Evolutionary conservation across 2,888 invertebrate species (phyloP).

Genomic region (Synanthedon formicaeformis): DNA sequence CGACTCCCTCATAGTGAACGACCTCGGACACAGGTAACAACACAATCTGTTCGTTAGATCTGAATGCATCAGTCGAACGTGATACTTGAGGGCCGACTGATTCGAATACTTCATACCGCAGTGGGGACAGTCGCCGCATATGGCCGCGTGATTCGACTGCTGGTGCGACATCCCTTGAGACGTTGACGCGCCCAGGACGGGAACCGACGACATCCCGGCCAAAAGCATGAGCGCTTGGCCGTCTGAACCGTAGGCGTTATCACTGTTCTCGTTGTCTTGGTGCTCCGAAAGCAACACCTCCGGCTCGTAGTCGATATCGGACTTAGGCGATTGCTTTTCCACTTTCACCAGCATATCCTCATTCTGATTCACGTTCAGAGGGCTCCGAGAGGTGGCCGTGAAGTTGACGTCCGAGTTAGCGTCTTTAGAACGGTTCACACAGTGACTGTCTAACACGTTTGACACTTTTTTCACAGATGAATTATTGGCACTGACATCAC

Average conservation of each 20-base stretch:
- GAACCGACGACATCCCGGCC: constrained; percentile 51
- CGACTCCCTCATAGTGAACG: constrained; percentile 76
- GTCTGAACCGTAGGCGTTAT: constrained; percentile 40
- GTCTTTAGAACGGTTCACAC: constrained; percentile 36
- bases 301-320: constrained; percentile 60
- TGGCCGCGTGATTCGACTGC: constrained; percentile 63
- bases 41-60: constrained; percentile 76
- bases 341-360: constrained; percentile 51
- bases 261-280: constrained; percentile 47
- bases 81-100: constrained; percentile 77
- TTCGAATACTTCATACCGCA: constrained; percentile 78
- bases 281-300: constrained; percentile 61
- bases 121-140: constrained; percentile 76
- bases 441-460: constrained; percentile 36
- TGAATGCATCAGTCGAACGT: constrained; percentile 76
- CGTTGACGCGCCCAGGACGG: constrained; percentile 45
- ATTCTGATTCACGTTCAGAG: constrained; percentile 29
- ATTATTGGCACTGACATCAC: constrained; percentile 41
- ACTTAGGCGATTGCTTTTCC: constrained; percentile 58
- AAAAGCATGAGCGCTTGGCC: constrained; percentile 48
- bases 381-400: constrained; percentile 42
- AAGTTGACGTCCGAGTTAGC: constrained; percentile 31
- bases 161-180: constrained; percentile 50
- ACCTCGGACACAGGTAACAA: constrained; percentile 77
- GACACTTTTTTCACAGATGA: constrained; percentile 40